Conservation (phyloP, 2,888 invertebrate species). For the Drosophila ezoana region DNA sequence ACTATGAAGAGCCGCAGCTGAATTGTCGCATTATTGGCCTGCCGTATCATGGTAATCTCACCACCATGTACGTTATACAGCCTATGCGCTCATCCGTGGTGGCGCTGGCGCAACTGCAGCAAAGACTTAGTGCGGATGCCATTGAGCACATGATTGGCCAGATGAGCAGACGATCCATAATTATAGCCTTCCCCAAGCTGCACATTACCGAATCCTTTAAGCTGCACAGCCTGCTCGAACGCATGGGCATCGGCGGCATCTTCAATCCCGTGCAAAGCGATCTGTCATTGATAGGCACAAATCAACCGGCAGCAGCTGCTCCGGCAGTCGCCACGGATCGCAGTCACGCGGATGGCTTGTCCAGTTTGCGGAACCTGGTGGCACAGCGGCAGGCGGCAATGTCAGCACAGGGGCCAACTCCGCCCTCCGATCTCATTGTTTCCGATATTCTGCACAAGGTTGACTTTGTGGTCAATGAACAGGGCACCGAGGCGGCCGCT, state of each 20-base stretch:
- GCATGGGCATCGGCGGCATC: constrained; percentile 87
- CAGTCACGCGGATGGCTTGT: not conserved
- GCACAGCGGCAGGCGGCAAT: constrained; percentile 87
- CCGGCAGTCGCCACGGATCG: not conserved
- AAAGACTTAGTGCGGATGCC: constrained; percentile 84
- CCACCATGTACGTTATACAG: constrained; percentile 88
- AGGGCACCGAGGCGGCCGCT: constrained; percentile 89
- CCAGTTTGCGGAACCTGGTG: constrained; percentile 86
- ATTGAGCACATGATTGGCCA: constrained; percentile 84
- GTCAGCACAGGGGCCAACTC: constrained; percentile 70
- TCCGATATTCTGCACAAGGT: constrained; percentile 88
- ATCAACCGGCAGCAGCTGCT: not conserved
- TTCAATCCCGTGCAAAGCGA: constrained; percentile 88
- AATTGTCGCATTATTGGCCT: constrained; percentile 88
- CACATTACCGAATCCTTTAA: constrained; percentile 85
- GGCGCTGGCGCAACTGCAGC: constrained; percentile 85
- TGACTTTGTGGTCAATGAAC: constrained; percentile 87
- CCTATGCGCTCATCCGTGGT: constrained; percentile 86
- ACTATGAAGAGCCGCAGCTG: constrained; percentile 81
- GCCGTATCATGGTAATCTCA: constrained; percentile 88
- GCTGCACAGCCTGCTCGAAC: constrained; percentile 84
- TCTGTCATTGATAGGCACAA: constrained; percentile 87
- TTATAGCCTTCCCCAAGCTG: constrained; percentile 90
- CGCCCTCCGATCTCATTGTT: constrained; percentile 85
- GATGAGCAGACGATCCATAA: constrained; percentile 84